Percentiles rank a stretch among this genome's conserved stretches.
Conservation (phyloP, 2,888 invertebrate genomes). For the Vanessa cardui region DNA sequence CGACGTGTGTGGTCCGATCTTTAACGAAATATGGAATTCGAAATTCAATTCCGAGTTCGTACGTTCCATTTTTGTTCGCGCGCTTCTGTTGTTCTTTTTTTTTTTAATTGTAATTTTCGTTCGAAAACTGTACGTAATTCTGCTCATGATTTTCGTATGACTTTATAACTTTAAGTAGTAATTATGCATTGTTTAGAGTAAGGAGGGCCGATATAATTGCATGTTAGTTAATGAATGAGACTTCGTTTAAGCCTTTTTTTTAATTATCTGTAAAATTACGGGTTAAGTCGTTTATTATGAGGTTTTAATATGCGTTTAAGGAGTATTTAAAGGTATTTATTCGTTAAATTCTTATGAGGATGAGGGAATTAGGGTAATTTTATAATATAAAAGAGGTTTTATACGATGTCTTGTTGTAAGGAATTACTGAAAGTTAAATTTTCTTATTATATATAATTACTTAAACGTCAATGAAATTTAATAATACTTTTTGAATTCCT, state of each 20-base stretch:
- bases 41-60: slow-evolving; percentile 25
- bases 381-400: no score
- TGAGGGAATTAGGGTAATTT: no score
- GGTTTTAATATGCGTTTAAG: background rate
- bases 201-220: background rate
- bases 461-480: no score
- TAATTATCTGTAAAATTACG: slow-evolving; percentile 3
- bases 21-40: slow-evolving; percentile 30
- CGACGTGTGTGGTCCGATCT: slow-evolving; percentile 76
- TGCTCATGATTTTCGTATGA: slow-evolving; percentile 19
- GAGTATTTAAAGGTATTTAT: slow-evolving; percentile 2
- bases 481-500: no score
- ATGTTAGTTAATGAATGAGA: no score
- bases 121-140: slow-evolving; percentile 53
- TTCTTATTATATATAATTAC: no score
- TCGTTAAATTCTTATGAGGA: background rate
- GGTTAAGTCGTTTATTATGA: background rate
- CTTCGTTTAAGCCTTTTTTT: background rate
- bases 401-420: no score
- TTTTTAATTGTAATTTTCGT: slow-evolving; percentile 59
- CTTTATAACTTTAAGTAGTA: slow-evolving; percentile 2
- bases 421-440: no score
- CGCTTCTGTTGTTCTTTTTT: slow-evolving; percentile 42
- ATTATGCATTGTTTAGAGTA: background rate
- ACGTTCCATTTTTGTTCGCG: slow-evolving; percentile 27